phyloP scores from a whole-genome alignment of 2,113 vertebrate species.

The Crypturellus undulatus region DNA sequence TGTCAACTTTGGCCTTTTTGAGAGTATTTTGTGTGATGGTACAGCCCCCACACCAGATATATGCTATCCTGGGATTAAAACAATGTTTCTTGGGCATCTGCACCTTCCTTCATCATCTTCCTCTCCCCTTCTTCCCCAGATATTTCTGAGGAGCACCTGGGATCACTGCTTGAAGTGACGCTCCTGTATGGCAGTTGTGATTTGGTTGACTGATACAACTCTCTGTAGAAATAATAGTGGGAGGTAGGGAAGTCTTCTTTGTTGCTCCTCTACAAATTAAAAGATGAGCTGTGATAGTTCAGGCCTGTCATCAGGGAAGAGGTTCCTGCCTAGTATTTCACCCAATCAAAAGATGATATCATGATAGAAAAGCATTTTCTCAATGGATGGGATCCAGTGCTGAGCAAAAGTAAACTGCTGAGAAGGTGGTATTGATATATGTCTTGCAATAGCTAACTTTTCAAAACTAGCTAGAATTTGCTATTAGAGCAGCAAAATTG shows the following conservation, averaged over 20 bases:
- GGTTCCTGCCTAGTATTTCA: background rate
- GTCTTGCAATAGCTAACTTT: background rate
- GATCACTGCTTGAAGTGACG: background rate
- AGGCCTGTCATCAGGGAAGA: background rate
- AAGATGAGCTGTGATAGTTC: slow-evolving; percentile 18
- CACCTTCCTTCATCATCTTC: background rate
- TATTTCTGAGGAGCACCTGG: background rate
- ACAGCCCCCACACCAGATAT: background rate
- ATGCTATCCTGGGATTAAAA: background rate
- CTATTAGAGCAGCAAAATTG: background rate
- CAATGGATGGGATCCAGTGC: background rate
- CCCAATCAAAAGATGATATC: background rate
- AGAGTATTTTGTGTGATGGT: background rate
- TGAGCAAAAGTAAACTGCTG: background rate
- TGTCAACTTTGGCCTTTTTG: too few species aligned
- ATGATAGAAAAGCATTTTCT: background rate
- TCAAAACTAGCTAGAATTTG: background rate
- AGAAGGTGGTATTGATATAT: background rate
- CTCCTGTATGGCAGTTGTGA: background rate
- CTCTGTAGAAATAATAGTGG: background rate
- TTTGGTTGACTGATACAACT: background rate
- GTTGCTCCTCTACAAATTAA: slow-evolving; percentile 24
- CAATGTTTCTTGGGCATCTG: background rate
- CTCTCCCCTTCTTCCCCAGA: background rate
- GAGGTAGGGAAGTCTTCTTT: background rate